A percentile compares a stretch with the other conserved stretches of the same genome.
Evolutionary conservation across 92 coral and sea anemone species (phyloP).

Genomic region (Heliopora coerulea): DNA sequence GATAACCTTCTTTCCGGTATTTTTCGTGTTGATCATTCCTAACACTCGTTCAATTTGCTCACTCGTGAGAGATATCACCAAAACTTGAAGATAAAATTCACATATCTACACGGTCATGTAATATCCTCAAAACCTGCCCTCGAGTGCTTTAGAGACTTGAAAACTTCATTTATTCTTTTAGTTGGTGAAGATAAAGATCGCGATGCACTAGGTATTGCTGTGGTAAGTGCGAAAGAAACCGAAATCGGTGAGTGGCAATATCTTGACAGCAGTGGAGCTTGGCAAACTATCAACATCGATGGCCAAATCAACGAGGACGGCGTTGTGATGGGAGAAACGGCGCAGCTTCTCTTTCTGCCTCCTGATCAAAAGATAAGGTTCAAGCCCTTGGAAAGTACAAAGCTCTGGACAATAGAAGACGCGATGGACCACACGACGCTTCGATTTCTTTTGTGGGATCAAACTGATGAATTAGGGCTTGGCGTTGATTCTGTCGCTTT

Average conservation of each 20-base stretch:
- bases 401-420: neutral
- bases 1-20: too few relatives aligned
- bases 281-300: constrained; percentile 2
- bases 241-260: constrained; percentile 23
- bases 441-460: constrained; percentile 28
- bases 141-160: too few relatives aligned
- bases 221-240: neutral
- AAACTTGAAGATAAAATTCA: too few relatives aligned
- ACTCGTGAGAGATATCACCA: too few relatives aligned
- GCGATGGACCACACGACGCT: neutral
- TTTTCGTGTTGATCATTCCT: too few relatives aligned
- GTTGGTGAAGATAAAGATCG: constrained; percentile 8
- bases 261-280: neutral
- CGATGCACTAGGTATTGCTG: constrained; percentile 13
- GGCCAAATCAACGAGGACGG: neutral
- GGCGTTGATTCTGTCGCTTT: neutral
- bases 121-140: too few relatives aligned
- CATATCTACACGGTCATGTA: too few relatives aligned
- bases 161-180: neutral
- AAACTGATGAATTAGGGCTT: neutral
- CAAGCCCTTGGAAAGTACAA: neutral
- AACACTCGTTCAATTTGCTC: too few relatives aligned
- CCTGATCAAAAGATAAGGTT: constrained; percentile 7
- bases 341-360: neutral
- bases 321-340: neutral